Conservation (phyloP, 2,113 vertebrate genomes). For the Megalops atlanticus region DNA sequence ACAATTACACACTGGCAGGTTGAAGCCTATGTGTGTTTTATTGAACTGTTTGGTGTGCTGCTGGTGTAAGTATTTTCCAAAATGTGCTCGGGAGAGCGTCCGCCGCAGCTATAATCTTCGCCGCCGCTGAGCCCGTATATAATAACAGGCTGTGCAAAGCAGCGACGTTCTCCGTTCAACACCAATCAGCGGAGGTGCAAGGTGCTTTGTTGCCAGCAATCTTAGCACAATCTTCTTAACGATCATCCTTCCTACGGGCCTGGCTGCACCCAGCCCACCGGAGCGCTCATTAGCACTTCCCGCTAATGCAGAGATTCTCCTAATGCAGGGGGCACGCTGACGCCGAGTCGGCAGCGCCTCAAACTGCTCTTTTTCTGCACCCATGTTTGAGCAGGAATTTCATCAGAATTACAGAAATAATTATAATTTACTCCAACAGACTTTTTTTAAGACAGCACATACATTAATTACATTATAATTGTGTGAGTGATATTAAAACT, state of each 20-base stretch:
- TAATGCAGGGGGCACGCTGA: not conserved
- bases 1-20: not conserved
- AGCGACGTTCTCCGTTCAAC: constrained; percentile 8
- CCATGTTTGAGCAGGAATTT: not conserved
- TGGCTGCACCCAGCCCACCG: constrained; percentile 20
- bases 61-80: not conserved
- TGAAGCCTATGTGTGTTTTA: not conserved
- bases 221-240: constrained; percentile 30
- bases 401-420: constrained; percentile 11
- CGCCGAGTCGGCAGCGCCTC: not conserved
- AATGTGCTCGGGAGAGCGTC: not conserved
- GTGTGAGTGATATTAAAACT: constrained; percentile 5
- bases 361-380: constrained; percentile 7
- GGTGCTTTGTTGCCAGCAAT: constrained; percentile 23
- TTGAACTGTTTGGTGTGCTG: not conserved
- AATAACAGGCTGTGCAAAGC: constrained; percentile 5
- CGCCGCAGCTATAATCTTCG: not conserved
- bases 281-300: constrained; percentile 30
- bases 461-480: not conserved
- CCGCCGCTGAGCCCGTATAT: not conserved
- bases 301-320: not conserved
- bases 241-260: constrained; percentile 31
- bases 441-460: constrained; percentile 11
- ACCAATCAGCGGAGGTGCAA: constrained; percentile 30
- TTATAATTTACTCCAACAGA: constrained; percentile 17